Evolutionary conservation across 2,113 vertebrate species (phyloP).

Genomic region (Donacobius atricapilla): DNA sequence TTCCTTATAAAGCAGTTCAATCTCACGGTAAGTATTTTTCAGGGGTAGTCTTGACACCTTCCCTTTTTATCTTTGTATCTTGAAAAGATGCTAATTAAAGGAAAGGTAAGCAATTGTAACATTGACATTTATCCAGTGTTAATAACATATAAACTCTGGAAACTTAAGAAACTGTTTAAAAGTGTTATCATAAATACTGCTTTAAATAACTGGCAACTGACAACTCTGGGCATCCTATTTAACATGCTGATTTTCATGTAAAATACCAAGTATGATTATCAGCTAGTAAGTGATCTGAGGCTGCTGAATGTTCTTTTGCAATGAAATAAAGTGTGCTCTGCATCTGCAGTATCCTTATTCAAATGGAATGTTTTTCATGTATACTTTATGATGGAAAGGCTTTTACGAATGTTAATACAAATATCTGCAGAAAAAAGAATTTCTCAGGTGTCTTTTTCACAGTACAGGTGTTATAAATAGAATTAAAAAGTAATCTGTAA

Average conservation of each 20-base stretch:
- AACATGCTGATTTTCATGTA: not conserved
- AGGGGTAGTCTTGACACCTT: not conserved
- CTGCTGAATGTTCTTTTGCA: not conserved
- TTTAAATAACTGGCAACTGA: not conserved
- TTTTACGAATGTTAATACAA: not conserved
- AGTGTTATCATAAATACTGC: not conserved
- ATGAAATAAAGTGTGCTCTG: not conserved
- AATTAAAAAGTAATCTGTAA: not conserved
- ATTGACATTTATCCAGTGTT: not conserved
- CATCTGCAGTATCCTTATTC: not conserved
- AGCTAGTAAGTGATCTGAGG: not conserved
- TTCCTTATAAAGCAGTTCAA: slow-evolving; percentile 82
- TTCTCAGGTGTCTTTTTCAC: not conserved
- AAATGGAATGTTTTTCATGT: not conserved
- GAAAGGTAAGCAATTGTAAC: not conserved
- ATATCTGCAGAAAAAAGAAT: not conserved
- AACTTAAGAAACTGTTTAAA: not conserved
- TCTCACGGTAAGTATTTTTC: slow-evolving; percentile 81
- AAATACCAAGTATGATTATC: not conserved
- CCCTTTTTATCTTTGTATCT: not conserved
- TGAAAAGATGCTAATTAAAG: not conserved
- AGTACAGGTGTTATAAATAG: not conserved
- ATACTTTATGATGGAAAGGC: not conserved
- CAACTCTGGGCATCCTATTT: not conserved
- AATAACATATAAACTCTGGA: not conserved